Conservation (phyloP, 2,888 invertebrate species). For the Lycocerus yunnanus region DNA sequence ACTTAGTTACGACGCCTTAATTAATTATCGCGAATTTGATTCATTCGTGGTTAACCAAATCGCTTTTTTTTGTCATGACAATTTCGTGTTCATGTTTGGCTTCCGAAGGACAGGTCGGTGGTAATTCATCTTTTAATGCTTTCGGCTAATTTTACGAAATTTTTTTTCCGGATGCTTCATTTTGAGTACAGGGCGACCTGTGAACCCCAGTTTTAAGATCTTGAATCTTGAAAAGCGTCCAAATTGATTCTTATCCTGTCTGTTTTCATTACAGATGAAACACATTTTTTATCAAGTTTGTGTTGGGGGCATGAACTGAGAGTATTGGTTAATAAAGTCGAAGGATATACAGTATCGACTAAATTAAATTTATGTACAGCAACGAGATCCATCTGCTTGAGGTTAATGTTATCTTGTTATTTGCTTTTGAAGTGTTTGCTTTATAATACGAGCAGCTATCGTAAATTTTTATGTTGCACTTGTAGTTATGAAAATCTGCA, state of each 20-base stretch:
- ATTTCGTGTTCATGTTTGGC: no score
- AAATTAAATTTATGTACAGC: background rate
- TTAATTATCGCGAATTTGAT: background rate
- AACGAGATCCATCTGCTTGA: background rate
- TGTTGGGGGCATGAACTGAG: background rate
- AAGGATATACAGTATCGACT: background rate
- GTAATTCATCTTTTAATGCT: no score
- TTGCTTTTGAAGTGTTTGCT: background rate
- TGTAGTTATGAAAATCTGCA: background rate
- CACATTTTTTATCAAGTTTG: background rate
- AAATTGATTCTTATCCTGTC: background rate
- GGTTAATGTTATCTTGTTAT: background rate
- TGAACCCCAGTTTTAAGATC: background rate
- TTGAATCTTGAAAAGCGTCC: background rate
- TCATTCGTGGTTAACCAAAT: background rate
- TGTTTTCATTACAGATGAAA: background rate
- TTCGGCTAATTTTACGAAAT: no score
- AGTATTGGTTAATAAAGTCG: background rate
- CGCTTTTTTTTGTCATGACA: no score
- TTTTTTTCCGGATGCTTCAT: no score
- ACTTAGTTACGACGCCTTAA: background rate
- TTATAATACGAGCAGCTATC: background rate
- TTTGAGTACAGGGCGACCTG: no score
- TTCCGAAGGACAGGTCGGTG: no score
- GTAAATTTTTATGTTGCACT: background rate